A percentile compares a stretch with the other conserved stretches of the same genome.
Conservation (phyloP, 2,797 vertebrate genomes). For the Hydrocynus forskahlii region DNA sequence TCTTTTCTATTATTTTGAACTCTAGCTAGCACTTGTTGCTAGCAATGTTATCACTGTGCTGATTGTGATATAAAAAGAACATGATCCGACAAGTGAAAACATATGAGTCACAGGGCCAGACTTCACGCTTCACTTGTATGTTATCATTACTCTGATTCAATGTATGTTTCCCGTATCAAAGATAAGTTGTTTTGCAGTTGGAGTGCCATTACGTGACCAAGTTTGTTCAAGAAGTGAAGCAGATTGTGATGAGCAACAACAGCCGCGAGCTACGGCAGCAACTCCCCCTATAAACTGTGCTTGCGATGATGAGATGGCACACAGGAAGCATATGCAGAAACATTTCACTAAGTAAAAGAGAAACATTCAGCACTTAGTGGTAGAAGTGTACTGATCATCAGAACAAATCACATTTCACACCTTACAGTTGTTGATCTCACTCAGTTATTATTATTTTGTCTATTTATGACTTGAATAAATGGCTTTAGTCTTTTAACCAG, state of each 20-base stretch:
- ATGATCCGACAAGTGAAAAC: slow-evolving; percentile 6
- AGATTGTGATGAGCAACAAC: slow-evolving; percentile 13
- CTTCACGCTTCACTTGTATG: slow-evolving; percentile 14
- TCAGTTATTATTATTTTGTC: too few species aligned
- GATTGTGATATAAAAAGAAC: slow-evolving; percentile 10
- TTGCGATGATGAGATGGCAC: neutral
- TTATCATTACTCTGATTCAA: slow-evolving; percentile 28
- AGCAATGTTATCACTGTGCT: neutral
- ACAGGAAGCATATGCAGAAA: slow-evolving; percentile 1
- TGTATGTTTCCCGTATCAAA: slow-evolving; percentile 15
- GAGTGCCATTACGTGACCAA: neutral
- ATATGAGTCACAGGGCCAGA: neutral
- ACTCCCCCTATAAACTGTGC: neutral
- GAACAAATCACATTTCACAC: neutral
- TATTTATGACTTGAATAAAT: too few species aligned
- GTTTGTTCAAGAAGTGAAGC: slow-evolving; percentile 10
- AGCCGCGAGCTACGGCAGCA: neutral
- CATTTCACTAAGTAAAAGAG: neutral
- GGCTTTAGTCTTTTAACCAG: too few species aligned
- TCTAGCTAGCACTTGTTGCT: neutral
- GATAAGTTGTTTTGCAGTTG: neutral
- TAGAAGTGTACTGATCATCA: neutral
- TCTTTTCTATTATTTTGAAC: too few species aligned
- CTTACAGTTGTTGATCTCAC: too few species aligned
- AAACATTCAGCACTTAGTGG: neutral